Evolutionary conservation across 1,140 invertebrate genomes (phyloP), one percentile per base, ranked within the genome.

Genomic region (Calycopis cecrops): DNA sequence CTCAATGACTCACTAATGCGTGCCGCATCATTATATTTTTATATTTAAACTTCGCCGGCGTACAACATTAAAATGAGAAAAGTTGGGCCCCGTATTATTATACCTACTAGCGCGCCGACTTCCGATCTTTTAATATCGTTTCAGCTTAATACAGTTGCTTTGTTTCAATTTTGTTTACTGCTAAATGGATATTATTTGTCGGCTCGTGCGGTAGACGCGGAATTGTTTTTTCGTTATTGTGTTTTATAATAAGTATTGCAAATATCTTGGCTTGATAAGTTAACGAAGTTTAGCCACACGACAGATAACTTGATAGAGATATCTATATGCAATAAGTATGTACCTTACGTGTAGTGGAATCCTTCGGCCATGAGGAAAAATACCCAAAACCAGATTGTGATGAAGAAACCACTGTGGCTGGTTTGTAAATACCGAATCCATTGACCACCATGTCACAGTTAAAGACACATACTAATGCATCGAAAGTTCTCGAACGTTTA

Each of bases 31-130:
- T 85, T 86, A 81, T 79, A 82, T 83, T 79, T 81, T 81, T 81
- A 86, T 86, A 86, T 83, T 84, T 83, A 79, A 86, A 84, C 79
- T 84, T 86, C 76, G 71, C 72, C 73, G 67, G 71, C 53, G 69
- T 80, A 74, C 72, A 73, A 80, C 77, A 84, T 84, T 84, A 79
- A 81, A 84, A 86, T 82, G 82, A 82, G 80, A 82, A 85, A 85
- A 85, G 82, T 85, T 85, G 63, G 63, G 57, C 62, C n/a, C 65
- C 66, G 73, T 79, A 75, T 79, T 79, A 80, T 83, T 74, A 73
- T 76, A 69, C 64, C 48, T 53, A 62, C 66, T 61, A 62, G 63
- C 65, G 65, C 60, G 62, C 63, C 60, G 69, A 68, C 65, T 74
- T 71, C 71, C 69, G 71, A 74, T 74, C 67, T 59, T 69, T 65